Percentiles rank a stretch among this genome's conserved stretches.
Evolutionary conservation across 2,113 vertebrate genomes (phyloP).

Genomic region (Solea solea): DNA sequence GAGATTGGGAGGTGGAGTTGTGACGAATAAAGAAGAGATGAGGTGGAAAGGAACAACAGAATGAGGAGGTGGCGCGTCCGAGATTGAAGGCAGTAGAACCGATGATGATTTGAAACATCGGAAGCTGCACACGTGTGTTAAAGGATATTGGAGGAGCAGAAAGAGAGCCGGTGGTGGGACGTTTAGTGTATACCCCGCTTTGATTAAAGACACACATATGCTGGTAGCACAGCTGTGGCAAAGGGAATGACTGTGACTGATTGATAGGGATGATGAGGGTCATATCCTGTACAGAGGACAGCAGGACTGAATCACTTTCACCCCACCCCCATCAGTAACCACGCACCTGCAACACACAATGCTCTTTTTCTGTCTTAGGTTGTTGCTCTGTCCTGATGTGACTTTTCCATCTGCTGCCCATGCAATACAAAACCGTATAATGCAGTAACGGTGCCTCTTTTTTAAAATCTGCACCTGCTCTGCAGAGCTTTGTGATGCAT

Average conservation of each 20-base stretch:
- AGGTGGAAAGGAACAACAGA: slow-evolving; percentile 22
- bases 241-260: slow-evolving; percentile 63
- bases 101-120: slow-evolving; percentile 29
- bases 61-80: slow-evolving; percentile 1
- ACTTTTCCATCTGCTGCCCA: neutral
- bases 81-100: slow-evolving; percentile 18
- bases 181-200: neutral
- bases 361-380: slow-evolving; percentile 30
- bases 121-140: slow-evolving; percentile 1
- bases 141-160: neutral
- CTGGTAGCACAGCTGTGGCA: slow-evolving; percentile 33
- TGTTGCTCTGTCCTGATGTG: neutral
- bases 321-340: no score
- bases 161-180: slow-evolving; percentile 1
- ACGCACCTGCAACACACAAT: no score
- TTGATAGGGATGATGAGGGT: slow-evolving; percentile 45
- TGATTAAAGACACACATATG: slow-evolving; percentile 45
- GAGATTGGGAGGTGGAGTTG: slow-evolving; percentile 29
- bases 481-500: neutral
- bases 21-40: slow-evolving; percentile 24
- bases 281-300: slow-evolving; percentile 57
- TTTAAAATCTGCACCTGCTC: neutral
- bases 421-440: neutral
- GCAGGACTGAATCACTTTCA: slow-evolving; percentile 31
- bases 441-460: slow-evolving; percentile 2